Evolutionary conservation across 2,113 vertebrate species (phyloP), one percentile per base, ranked within the genome.

Genomic region (Enhydra lutris): DNA sequence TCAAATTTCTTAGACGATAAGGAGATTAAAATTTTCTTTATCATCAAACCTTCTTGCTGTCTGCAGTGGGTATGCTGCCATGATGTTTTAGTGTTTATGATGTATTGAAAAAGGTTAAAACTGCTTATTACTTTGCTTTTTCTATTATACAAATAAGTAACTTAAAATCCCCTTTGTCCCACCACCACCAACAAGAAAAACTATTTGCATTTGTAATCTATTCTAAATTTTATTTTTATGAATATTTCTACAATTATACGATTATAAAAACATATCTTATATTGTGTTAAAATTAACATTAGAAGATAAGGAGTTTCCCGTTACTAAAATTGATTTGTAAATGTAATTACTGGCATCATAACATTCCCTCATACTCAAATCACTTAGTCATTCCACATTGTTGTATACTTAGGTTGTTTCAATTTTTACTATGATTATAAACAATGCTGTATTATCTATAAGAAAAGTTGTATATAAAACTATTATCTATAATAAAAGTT

Each of bases 261-360:
- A 89, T 92, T 89, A 96, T 23, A n/a, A 55, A 94, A 92, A 65
- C 34, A 47, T 80, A 63, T 39, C 20, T 88, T 83, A 36, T 91
- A 34, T 50, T 24, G 67, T 47, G 1, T 50, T 36, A 92, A 92
- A 85, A 76, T 61, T 91, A 85, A 42, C 18, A 88, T 26, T 74
- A 82, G 29, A 71, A 63, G 45, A 59, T 42, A 82, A 88, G 42
- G 26, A 81, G 67, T 86, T 57, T 80, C 3, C 59, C 59, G 2
- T 69, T 81, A 71, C 9, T 61, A 82, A 74, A 90, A 87, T 18
- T 69, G n/a, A 78, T 76, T 96, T 63, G 24, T 61, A 45, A 69
- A 59, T 78, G 11, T 76, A 61, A 55, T 91, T 89, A 93, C 69
- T 96, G 45, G 24, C 52, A 85, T 92, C 4, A 47, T 78, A 92